These are phyloP conservation scores for Elachura formosa DNA, from an alignment of 2,113 vertebrate genomes.

Conservation along the genomic window DNA sequence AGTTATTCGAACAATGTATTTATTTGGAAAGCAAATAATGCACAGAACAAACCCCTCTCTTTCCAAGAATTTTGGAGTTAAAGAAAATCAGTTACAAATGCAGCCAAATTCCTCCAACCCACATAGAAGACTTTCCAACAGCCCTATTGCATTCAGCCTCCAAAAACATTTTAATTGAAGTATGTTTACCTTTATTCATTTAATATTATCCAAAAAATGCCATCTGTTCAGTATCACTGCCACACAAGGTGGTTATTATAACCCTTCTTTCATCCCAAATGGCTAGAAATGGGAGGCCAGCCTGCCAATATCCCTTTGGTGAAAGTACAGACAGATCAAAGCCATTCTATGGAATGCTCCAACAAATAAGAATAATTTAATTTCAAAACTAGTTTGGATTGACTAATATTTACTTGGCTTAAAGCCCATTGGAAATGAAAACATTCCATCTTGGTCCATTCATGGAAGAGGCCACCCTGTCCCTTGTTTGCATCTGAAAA, in stretches of 20 bases:
- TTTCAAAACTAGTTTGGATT: conserved; percentile 62
- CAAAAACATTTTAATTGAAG: conserved; percentile 60
- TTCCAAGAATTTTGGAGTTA: neutral
- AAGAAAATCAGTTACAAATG: conserved; percentile 18
- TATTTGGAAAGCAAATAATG: neutral
- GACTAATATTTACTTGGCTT: conserved; percentile 61
- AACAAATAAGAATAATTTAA: conserved; percentile 66
- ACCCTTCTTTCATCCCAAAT: conserved; percentile 53
- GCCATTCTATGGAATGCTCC: conserved; percentile 42
- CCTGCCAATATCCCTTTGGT: conserved; percentile 59
- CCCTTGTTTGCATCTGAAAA: neutral
- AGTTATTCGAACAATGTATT: neutral
- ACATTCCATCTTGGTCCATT: conserved; percentile 54
- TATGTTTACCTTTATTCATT: conserved; percentile 65
- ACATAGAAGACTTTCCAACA: conserved; percentile 6
- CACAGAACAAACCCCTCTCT: neutral
- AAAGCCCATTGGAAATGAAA: conserved; percentile 61
- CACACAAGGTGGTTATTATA: conserved; percentile 67
- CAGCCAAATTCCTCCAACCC: conserved; percentile 47
- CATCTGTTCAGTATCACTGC: conserved; percentile 70
- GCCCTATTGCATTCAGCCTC: neutral
- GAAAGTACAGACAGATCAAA: conserved; percentile 63
- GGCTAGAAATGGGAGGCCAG: conserved; percentile 42
- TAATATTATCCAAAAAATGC: conserved; percentile 63
- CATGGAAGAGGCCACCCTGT: conserved; percentile 19